Base-by-base conservation (phyloP, 2,113 vertebrate genomes). In the Pholis gunnellus region DNA sequence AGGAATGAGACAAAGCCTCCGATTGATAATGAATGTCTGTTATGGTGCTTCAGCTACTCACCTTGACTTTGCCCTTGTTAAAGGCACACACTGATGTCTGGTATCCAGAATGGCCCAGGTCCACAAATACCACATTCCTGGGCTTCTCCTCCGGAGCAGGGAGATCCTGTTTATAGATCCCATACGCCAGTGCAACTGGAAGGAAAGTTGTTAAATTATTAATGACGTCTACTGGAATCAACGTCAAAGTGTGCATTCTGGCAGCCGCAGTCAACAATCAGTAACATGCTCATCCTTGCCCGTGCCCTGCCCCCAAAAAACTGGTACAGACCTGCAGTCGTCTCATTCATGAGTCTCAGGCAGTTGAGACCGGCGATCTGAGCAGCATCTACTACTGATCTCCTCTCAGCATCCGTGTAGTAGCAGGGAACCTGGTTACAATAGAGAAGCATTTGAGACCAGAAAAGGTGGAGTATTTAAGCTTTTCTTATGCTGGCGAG, bases 341-440 rank as follows among this genome's bases (percentile, higher is more conserved):
- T 98, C 91, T 99, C 98, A 87, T 99, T 99, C 95, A 99, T 99
- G 52, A 99, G 95, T 70, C 93, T 94, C 87, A 99, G 93, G 83
- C 98, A 99, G 91, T 99, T 99, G 77, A 99, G 97, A 70, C 98
- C 98, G 73, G 98, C 98, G 46, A 99, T 99, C 93, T 99, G 98
- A 80, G 98, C 97, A 67, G 98, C 98, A 94, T 99, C 98, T 77
- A 99, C 92, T 59, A 99, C 96, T 75, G 98, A 99, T 71, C 98
- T 96, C 90, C 98, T 97, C 91, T 99, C 98, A 84, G 97, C 96
- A 93, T 99, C 98, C 68, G 97, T 98, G 93, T 96, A 99, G 94
- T 97, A 99, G 92, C 94, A 96, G 44, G 98, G 98, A 87, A 99
- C 97, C 98, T 99, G 73, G 57, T 86, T 8, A 76, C 38, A 86